Evolutionary conservation across 2,888 invertebrate species (phyloP).

Genomic region (Tiphia femorata): DNA sequence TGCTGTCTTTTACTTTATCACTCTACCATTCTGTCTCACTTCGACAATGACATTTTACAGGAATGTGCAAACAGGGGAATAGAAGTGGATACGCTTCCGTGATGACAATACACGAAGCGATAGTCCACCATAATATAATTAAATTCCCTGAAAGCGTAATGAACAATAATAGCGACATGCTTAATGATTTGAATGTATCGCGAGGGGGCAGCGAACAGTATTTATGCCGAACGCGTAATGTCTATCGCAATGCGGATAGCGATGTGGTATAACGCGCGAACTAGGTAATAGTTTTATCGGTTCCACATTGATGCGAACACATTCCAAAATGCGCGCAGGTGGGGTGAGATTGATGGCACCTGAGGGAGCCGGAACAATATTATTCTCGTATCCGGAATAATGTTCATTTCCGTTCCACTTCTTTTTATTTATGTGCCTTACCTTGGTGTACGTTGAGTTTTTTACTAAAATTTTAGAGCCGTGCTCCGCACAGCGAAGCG

Average conservation of each 20-base stretch:
- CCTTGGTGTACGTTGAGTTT: no score
- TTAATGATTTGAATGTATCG: neutral
- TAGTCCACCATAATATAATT: conserved; percentile 12
- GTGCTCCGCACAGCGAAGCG: no score
- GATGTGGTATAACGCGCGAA: no score
- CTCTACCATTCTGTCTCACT: neutral
- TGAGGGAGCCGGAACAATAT: no score
- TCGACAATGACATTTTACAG: conserved; percentile 14
- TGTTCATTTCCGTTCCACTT: no score
- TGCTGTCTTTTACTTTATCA: conserved; percentile 3
- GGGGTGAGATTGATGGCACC: no score
- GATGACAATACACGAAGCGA: neutral
- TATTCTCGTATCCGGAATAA: no score
- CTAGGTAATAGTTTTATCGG: no score
- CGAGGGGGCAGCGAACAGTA: neutral
- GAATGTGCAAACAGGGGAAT: conserved; percentile 9
- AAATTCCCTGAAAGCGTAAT: conserved; percentile 5
- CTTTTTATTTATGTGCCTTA: no score
- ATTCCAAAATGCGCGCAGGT: no score
- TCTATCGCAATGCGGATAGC: neutral
- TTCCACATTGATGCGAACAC: no score
- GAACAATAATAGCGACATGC: neutral
- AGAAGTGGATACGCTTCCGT: neutral
- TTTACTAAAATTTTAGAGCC: no score
- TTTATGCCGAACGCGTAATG: neutral